Percentiles rank a stretch among this genome's conserved stretches.
phyloP scores from a whole-genome alignment of 1,140 invertebrate species.

The Delia radicum region DNA sequence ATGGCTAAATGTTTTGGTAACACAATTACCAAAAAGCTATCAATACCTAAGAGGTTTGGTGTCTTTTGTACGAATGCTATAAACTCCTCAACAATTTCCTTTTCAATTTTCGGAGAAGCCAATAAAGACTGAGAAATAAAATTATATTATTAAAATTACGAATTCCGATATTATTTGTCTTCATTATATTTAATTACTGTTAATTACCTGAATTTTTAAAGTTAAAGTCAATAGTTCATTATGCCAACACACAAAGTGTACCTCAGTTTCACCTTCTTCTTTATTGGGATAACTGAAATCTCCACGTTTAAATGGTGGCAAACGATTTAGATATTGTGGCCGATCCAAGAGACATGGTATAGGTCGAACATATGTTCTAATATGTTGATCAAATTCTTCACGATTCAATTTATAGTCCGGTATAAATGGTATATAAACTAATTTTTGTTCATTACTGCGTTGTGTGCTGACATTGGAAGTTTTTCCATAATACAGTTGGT shows the following conservation, averaged over 20 bases:
- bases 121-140: conserved; percentile 35
- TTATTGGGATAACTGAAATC: conserved; percentile 52
- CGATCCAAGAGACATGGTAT: conserved; percentile 48
- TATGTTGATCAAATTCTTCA: conserved; percentile 43
- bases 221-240: conserved; percentile 48
- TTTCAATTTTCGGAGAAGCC: conserved; percentile 43
- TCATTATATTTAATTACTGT: neutral
- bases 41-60: conserved; percentile 47
- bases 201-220: conserved; percentile 42
- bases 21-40: conserved; percentile 50
- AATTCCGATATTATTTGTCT: neutral
- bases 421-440: conserved; percentile 48
- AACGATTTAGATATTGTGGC: conserved; percentile 50
- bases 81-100: conserved; percentile 49
- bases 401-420: conserved; percentile 46
- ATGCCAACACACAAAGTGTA: conserved; percentile 48
- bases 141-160: neutral
- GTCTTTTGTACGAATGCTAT: conserved; percentile 52
- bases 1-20: conserved; percentile 51
- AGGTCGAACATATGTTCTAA: conserved; percentile 44
- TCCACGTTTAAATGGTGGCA: conserved; percentile 45
- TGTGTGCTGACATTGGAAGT: neutral
- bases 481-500: conserved; percentile 2
- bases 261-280: conserved; percentile 48
- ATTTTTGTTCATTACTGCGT: conserved; percentile 28